Conservation (phyloP, 1,140 invertebrate genomes). For the Doryteuthis pealeii region DNA sequence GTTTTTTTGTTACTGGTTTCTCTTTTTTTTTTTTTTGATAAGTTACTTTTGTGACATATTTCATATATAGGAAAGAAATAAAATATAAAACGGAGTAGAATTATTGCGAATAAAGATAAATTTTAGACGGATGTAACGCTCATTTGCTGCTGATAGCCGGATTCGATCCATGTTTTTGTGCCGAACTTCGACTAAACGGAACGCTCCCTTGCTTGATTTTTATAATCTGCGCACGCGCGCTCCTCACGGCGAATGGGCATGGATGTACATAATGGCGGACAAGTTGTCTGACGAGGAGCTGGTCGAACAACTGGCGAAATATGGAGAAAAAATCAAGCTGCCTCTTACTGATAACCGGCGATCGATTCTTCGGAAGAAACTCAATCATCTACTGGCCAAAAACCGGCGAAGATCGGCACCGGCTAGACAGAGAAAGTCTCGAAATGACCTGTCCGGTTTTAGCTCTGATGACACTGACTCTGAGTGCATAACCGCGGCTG, state of each 20-base stretch:
- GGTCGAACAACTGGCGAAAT: constrained; percentile 38
- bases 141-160: neutral
- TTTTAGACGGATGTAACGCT: no score
- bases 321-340: constrained; percentile 45
- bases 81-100: no score
- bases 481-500: constrained; percentile 23
- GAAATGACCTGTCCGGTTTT: constrained; percentile 19
- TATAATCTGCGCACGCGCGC: neutral
- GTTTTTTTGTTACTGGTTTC: no score
- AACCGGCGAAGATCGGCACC: constrained; percentile 20
- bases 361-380: constrained; percentile 48
- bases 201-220: neutral
- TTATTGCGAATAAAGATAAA: no score
- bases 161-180: neutral
- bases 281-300: constrained; percentile 43
- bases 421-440: constrained; percentile 21
- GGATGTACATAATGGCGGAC: constrained; percentile 41
- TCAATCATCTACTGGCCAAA: constrained; percentile 46
- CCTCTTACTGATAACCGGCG: constrained; percentile 49
- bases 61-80: no score
- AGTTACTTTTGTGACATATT: no score
- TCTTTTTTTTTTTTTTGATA: no score
- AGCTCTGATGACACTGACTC: constrained; percentile 34
- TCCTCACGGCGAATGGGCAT: neutral
- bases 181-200: neutral